Evolutionary conservation across 2,113 vertebrate species (phyloP), one percentile per base, ranked within the genome.

Genomic region (Mesembrinibis cayennensis): DNA sequence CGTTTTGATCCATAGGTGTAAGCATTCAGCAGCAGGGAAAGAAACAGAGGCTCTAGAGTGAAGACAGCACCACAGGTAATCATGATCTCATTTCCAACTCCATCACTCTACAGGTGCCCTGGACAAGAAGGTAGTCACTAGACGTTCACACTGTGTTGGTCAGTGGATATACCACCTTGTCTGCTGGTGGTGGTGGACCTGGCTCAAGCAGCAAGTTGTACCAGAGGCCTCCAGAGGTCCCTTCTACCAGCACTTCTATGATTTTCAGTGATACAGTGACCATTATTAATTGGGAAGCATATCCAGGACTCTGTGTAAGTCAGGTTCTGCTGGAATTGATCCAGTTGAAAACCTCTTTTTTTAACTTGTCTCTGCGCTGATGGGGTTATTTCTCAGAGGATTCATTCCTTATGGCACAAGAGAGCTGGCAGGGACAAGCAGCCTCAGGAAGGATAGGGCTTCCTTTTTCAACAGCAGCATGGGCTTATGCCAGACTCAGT

Each of bases 51-150:
- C 49, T 69, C 26, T 8, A 2, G 45, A 42, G 32, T 36, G 32
- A 82, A 74, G 61, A 10, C 19, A 71, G 50, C 42, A 62, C 30
- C 55, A n/a, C 16, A 16, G 32, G 26, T 45, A 47, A 56, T 26
- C 26, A 15, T 38, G 9, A 3, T n/a, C 26, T 55, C 49, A 20
- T 76, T 82, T 50, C 71, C 22, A 72, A 7, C 15, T 62, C 52
- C 45, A 1, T 16, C 0, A 0, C 32, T 91, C 52, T n/a, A 1
- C 21, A 38, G 13, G 20, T 34, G 69, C 40, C 23, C 29, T 70
- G 63, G 66, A 55, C 40, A 42, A 59, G 50, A 47, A 70, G 42
- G 44, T 26, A 44, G 26, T 49, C 79, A 10, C 42, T 16, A 23
- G n/a, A 16, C 59, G 49, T 20, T 65, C 50, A 44, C 34, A 55